Percentiles rank a stretch among this genome's conserved stretches.
Conservation (phyloP, 2,113 vertebrate species). For the Anarrhichthys ocellatus region DNA sequence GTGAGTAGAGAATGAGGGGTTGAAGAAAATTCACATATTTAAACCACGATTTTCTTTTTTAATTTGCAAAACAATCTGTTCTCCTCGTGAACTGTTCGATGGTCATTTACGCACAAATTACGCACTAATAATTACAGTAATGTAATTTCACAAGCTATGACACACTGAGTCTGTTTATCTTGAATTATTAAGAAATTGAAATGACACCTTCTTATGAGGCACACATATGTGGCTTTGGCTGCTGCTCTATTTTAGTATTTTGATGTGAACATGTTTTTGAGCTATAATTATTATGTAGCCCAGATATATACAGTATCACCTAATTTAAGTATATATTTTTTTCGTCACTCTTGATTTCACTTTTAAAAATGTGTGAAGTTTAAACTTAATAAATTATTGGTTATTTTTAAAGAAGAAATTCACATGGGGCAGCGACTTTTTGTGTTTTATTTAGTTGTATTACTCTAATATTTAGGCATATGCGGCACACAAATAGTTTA, state of each 20-base stretch:
- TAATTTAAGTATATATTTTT: slow-evolving; percentile 63
- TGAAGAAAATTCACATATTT: slow-evolving; percentile 29
- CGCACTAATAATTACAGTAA: slow-evolving; percentile 7
- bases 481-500: neutral
- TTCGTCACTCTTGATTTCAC: slow-evolving; percentile 75
- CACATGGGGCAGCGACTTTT: slow-evolving; percentile 11
- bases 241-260: slow-evolving; percentile 81
- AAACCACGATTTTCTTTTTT: slow-evolving; percentile 31
- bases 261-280: slow-evolving; percentile 73
- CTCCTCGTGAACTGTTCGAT: slow-evolving; percentile 41
- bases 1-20: slow-evolving; percentile 6
- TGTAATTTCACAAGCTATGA: slow-evolving; percentile 50
- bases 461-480: neutral
- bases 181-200: slow-evolving; percentile 53
- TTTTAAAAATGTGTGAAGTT: slow-evolving; percentile 78
- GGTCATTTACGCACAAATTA: slow-evolving; percentile 56
- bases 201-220: slow-evolving; percentile 61
- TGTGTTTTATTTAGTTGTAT: slow-evolving; percentile 7
- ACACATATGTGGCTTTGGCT: slow-evolving; percentile 69
- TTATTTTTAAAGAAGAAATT: slow-evolving; percentile 75
- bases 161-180: slow-evolving; percentile 53
- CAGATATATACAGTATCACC: slow-evolving; percentile 39
- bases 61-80: slow-evolving; percentile 25
- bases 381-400: slow-evolving; percentile 82
- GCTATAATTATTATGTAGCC: slow-evolving; percentile 49